Base-by-base conservation (phyloP, 1,140 invertebrate genomes). In the Drosophila lini region DNA sequence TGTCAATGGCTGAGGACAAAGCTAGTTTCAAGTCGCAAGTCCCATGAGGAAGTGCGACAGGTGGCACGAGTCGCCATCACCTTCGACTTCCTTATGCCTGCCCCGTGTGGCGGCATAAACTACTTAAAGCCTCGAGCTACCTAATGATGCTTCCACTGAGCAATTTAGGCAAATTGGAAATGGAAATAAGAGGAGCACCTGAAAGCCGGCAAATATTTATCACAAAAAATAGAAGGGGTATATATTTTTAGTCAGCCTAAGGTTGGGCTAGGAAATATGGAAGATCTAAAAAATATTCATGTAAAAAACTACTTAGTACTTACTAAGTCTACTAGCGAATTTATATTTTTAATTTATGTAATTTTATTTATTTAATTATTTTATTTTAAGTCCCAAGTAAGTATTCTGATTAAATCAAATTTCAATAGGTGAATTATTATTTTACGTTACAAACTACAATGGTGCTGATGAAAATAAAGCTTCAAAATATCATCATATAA, bases 31-130 rank as follows among this genome's bases (percentile, higher is more conserved):
- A 15, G 50, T 53, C 50, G 32, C 50, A 10, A 53, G 32, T 38
- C 52, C 40, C 68, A 85, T 85, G 79, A 85, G 81, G 81, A 85
- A 85, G 81, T 84, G 78, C 78, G 28, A 40, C 78, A 74, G 42
- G 81, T 81, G 78, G 56, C 67, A 78, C 53, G 55, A 44, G 55
- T 36, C 53, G 62, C 34, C 56, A 48, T 57, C 63, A 61, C 61
- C 56, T 64, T 64, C 44, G 34, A 71, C 80, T 86, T 86, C 83
- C 83, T 89, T 75, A 88, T 85, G 47, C 77, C 62, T 52, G 45
- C 57, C 70, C 57, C 82, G 71, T 88, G 82, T 60, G 59, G 55
- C 65, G 48, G 75, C 79, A 77, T 85, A 69, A 55, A 38, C 9
- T 9, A 19, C 32, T 22, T 5, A 1, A 19, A 80, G 50, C 52